Evolutionary conservation across 2,113 vertebrate species (phyloP).

Genomic region (Azemiops feae): DNA sequence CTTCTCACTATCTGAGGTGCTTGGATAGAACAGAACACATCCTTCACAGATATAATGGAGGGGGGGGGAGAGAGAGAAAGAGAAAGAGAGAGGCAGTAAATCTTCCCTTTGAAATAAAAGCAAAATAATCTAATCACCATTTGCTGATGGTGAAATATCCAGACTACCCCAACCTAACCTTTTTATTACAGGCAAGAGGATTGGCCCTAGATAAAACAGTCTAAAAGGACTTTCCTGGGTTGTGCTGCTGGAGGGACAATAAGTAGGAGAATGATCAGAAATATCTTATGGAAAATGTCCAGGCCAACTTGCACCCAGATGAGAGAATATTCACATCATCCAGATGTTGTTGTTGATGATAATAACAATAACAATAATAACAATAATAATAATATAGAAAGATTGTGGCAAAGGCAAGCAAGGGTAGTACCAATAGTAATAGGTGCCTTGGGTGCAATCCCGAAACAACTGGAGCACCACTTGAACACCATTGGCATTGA

Average conservation of each 20-base stretch:
- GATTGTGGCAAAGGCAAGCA: too few relatives aligned
- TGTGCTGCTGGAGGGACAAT: not conserved
- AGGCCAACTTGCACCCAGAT: not conserved
- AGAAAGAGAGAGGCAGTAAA: not conserved
- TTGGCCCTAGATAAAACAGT: not conserved
- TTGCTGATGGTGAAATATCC: not conserved
- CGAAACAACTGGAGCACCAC: too few relatives aligned
- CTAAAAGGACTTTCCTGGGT: not conserved
- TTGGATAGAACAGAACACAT: not conserved
- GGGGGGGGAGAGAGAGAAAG: too few relatives aligned
- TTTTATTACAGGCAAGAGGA: not conserved
- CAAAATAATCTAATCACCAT: not conserved
- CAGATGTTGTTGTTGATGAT: not conserved
- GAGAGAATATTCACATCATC: not conserved
- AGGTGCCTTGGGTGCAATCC: too few relatives aligned
- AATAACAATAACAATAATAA: too few relatives aligned
- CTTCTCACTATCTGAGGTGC: not conserved
- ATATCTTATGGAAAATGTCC: not conserved
- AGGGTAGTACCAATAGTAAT: too few relatives aligned
- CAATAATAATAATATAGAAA: too few relatives aligned
- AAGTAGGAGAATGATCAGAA: not conserved
- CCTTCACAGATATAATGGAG: not conserved
- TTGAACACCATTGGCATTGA: too few relatives aligned
- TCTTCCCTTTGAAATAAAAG: not conserved
- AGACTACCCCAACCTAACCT: not conserved